Evolutionary conservation across 2,797 vertebrate genomes (phyloP), one percentile per base, ranked within the genome.

Genomic region (Accipiter fasciatus): DNA sequence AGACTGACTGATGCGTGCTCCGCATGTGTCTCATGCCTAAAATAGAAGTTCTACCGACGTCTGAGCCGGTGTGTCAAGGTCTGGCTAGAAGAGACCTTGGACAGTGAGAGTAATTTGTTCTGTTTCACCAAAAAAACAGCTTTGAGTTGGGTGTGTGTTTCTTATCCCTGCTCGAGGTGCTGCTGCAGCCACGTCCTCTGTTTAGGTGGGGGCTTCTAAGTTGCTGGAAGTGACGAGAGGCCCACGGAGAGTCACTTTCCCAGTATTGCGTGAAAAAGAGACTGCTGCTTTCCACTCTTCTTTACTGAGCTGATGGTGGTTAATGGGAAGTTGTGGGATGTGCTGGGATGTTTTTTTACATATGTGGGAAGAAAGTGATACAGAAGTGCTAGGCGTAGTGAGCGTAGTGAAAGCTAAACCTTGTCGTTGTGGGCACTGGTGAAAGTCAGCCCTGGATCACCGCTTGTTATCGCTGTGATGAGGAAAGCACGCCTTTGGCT

Each of bases 401-500:
- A 88, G 29, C 1, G 15, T 16, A 25, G 69, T 24, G n/a, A 57
- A 58, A 52, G 42, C 47, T 42, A 52, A 59, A 46, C 40, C 19
- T 62, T 1, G 1, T 13, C 39, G 31, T 39, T 2, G 1, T 25
- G 9, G 52, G 15, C 13, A 1, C 6, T 9, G 28, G 20, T 77
- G 72, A 7, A 25, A 42, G 39, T 58, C 49, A 47, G 37, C 42
- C 37, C 69, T 40, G 31, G 37, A 2, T 33, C 17, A 7, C 44
- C 0, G 8, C n/a, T 71, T 1, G 0, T 24, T 33, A 4, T 7
- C 2, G 2, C 35, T 37, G 39, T 35, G 46, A 11, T 20, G 55
- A 67, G 37, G 37, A 44, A 19, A 17, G 57, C 39, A 11, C 0
- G 1, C 35, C 49, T 55, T 49, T 18, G 37, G 21, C 87, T 75